phyloP scores from a whole-genome alignment of 2,888 invertebrate genomes.

The Tenthredo livida region DNA sequence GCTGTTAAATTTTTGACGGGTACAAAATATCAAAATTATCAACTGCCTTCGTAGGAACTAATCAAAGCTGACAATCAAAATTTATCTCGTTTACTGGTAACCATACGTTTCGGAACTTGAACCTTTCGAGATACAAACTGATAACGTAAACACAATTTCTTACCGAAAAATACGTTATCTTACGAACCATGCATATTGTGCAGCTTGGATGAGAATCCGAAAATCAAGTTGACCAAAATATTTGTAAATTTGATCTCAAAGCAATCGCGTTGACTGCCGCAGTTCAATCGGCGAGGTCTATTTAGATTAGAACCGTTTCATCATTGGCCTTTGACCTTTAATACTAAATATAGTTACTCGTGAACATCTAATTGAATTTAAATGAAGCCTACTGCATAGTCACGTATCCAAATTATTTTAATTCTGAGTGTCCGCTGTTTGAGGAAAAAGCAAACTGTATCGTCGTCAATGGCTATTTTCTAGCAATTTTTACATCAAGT shows the following conservation, averaged over 20 bases:
- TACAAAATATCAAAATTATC: no score
- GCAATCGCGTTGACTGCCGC: not conserved
- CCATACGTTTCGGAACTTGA: not conserved
- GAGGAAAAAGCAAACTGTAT: not conserved
- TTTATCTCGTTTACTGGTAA: not conserved
- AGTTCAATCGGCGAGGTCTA: not conserved
- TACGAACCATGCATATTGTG: not conserved
- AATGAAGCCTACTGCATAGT: not conserved
- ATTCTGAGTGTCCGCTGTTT: not conserved
- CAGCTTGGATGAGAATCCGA: not conserved
- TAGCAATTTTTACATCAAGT: not conserved
- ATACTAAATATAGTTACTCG: conserved; percentile 3
- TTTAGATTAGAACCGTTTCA: not conserved
- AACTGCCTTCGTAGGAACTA: no score
- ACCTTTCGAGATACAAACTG: not conserved
- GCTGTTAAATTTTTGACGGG: not conserved
- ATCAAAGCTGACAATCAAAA: not conserved
- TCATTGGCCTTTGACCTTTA: not conserved
- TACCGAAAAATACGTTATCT: not conserved
- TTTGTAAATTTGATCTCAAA: not conserved
- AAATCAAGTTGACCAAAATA: not conserved
- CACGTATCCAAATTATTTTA: conserved; percentile 13
- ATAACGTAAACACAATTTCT: not conserved
- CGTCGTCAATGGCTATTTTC: not conserved
- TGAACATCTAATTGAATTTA: not conserved